Evolutionary conservation across 2,888 invertebrate genomes (phyloP).

Genomic region (Muschampia plurimacula): DNA sequence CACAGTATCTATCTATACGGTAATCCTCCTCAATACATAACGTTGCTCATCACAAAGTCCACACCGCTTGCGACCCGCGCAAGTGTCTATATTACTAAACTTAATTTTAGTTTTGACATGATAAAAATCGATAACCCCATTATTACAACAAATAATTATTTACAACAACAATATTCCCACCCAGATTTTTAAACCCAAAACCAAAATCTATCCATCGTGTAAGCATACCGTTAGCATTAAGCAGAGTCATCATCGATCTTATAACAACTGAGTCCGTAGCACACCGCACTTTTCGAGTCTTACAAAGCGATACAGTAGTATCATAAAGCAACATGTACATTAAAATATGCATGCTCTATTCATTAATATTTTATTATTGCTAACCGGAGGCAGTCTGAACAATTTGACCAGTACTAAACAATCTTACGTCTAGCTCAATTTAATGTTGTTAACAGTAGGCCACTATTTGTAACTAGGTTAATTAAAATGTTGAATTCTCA

Average conservation of each 20-base stretch:
- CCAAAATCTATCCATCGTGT: conserved; percentile 20
- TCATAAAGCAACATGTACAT: conserved; percentile 49
- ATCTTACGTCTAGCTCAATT: conserved; percentile 54
- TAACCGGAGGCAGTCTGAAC: conserved; percentile 48
- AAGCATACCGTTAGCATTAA: conserved; percentile 10
- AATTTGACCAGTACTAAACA: conserved; percentile 59
- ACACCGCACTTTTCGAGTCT: conserved; percentile 14
- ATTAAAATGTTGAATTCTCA: conserved; percentile 42
- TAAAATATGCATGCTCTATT: conserved; percentile 39
- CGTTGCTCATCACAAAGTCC: conserved; percentile 11
- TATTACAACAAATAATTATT: conserved; percentile 54
- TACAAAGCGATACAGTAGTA: conserved; percentile 33
- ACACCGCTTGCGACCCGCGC: conserved; percentile 29
- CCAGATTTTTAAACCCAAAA: conserved; percentile 30
- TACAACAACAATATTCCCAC: conserved; percentile 54
- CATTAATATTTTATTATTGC: conserved; percentile 40
- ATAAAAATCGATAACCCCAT: conserved; percentile 35
- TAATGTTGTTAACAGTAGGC: conserved; percentile 71
- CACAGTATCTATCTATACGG: conserved; percentile 29
- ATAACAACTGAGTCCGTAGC: conserved; percentile 4
- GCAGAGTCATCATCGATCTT: neutral
- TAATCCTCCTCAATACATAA: conserved; percentile 26
- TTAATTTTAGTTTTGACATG: conserved; percentile 44
- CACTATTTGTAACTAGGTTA: conserved; percentile 55
- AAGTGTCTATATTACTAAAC: neutral